Evolutionary conservation across 2,113 vertebrate species (phyloP).

Genomic region (Marmota monax): DNA sequence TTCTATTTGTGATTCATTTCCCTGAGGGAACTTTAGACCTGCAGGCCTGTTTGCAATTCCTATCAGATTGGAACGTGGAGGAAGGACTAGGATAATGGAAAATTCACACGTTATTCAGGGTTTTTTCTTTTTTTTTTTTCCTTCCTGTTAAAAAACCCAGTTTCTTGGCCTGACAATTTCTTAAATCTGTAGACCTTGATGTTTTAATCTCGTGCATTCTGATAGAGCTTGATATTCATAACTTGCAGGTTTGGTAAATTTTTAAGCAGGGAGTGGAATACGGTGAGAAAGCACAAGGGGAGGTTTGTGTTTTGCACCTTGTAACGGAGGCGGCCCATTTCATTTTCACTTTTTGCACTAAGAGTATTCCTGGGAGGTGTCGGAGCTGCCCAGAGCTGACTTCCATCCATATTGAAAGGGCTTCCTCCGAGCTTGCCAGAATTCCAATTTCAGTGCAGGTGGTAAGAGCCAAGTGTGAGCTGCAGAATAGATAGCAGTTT

Average conservation of each 20-base stretch:
- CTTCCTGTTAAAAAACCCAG: neutral
- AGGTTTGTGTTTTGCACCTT: slow-evolving; percentile 79
- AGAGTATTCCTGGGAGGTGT: slow-evolving; percentile 59
- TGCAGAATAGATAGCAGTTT: slow-evolving; percentile 54
- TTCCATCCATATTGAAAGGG: slow-evolving; percentile 62
- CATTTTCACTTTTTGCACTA: slow-evolving; percentile 84
- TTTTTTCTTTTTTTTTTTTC: slow-evolving; percentile 47
- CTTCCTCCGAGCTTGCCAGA: slow-evolving; percentile 34
- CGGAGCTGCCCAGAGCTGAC: neutral
- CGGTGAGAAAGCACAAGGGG: slow-evolving; percentile 78
- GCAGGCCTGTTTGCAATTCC: slow-evolving; percentile 73
- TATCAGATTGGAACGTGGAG: slow-evolving; percentile 40
- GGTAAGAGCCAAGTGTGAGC: neutral
- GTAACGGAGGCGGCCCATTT: slow-evolving; percentile 77
- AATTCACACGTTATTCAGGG: slow-evolving; percentile 55
- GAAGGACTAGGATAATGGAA: slow-evolving; percentile 62
- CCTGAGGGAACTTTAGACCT: slow-evolving; percentile 60
- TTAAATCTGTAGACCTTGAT: slow-evolving; percentile 83
- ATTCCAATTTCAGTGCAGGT: neutral
- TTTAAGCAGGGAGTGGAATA: slow-evolving; percentile 85
- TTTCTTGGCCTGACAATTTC: slow-evolving; percentile 79
- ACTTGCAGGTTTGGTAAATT: slow-evolving; percentile 84
- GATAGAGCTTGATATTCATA: slow-evolving; percentile 84
- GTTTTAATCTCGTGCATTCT: slow-evolving; percentile 86
- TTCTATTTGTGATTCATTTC: slow-evolving; percentile 61